Percentiles rank a stretch among this genome's conserved stretches.
Conservation (phyloP, 2,888 invertebrate species). For the Metalampra italica region DNA sequence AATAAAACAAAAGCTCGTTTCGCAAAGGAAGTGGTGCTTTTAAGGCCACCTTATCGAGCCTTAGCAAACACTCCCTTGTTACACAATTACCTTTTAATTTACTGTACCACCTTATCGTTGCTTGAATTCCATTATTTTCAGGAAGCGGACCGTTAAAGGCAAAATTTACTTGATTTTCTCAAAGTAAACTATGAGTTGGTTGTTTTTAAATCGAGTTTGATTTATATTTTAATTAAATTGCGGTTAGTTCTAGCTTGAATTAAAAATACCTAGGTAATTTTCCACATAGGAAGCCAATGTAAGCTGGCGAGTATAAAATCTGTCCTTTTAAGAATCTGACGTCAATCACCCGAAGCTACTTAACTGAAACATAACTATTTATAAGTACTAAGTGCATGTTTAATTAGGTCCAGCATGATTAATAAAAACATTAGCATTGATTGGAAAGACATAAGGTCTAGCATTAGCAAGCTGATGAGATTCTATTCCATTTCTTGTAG, state of each 20-base stretch:
- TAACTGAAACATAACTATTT: no score
- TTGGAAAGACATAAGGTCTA: no score
- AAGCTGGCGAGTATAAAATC: no score
- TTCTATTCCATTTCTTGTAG: no score
- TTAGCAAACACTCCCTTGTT: conserved; percentile 49
- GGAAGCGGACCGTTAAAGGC: conserved; percentile 34
- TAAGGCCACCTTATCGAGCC: conserved; percentile 38
- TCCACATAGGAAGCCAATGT: no score
- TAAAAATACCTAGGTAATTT: not conserved
- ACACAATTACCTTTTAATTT: conserved; percentile 57
- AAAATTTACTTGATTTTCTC: conserved; percentile 25
- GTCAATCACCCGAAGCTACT: no score
- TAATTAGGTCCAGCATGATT: no score
- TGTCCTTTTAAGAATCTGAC: no score
- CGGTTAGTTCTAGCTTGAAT: not conserved
- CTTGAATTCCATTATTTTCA: conserved; percentile 40
- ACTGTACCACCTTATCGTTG: conserved; percentile 34
- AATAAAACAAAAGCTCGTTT: conserved; percentile 32
- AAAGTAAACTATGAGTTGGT: conserved; percentile 11
- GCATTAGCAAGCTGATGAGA: no score
- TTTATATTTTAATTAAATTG: conserved; percentile 14
- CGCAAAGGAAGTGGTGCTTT: conserved; percentile 33
- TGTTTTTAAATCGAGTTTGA: conserved; percentile 5
- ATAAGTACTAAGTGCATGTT: no score
- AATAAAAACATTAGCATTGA: no score